Evolutionary conservation across 2,888 invertebrate species (phyloP), one percentile per base, ranked within the genome.

Genomic region (Pristionchus japonicus): DNA sequence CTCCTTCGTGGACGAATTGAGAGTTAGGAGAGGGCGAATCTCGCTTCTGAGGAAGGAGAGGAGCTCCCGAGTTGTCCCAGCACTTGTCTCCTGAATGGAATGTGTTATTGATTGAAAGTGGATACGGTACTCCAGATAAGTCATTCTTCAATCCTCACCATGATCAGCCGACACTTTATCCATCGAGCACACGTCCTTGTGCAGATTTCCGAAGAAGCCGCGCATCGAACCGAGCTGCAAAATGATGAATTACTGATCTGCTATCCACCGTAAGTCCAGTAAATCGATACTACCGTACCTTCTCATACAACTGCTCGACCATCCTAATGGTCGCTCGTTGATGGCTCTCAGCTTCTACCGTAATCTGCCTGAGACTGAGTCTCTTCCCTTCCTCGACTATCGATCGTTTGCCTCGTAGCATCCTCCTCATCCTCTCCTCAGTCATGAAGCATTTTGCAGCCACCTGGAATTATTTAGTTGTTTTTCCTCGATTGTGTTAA

Each of bases 11-110:
- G n/a, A 86, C 74, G n/a, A 74, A 86, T 13, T 40, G 13, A 3
- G 70, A 37, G 13, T 27, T 20, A 27, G 27, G n/a, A 49, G 47
- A 40, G n/a, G 11, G 20, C 43, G 23, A 20, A 11, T 61, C 61
- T 27, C 61, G 4, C 61, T 61, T 61, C 61, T 27, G 11, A 20
- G 70, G 70, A 17, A 31, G 70, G 17, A 70, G 70, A 17, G 37
- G 34, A 17, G 3, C 23, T 43, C 74, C 86, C 4, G 20, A 31
- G n/a, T 74, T 74, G 27, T 86, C 40, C 86, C 86, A 86, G 31
- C 86, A 86, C 34, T 86, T 86, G 34, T 86, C 86, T 0, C 47
- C 86, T 86, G 27, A n/a, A n/a, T n/a, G n/a, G n/a, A n/a, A n/a
- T n/a, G n/a, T n/a, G 52, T 31, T 1, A 31, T 61, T 23, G 17